A percentile compares a stretch with the other conserved stretches of the same genome.
These are phyloP conservation scores for Hesperia comma DNA, from an alignment of 2,888 invertebrate species.

Conservation along the genomic window DNA sequence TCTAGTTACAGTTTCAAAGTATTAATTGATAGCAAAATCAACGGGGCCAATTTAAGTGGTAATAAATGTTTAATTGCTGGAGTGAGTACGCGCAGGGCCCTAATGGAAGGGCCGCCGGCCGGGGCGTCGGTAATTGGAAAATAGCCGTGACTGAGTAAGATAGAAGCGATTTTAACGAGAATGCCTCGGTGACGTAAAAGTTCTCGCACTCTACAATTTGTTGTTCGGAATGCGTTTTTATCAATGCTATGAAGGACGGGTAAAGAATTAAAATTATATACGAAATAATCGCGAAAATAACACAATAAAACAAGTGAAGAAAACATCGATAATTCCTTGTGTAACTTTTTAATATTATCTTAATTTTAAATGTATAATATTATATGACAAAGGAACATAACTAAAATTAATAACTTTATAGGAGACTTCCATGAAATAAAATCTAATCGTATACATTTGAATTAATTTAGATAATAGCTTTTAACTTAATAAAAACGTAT, in stretches of 20 bases:
- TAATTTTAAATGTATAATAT: too few relatives aligned
- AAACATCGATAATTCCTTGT: too few relatives aligned
- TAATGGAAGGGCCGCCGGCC: conserved; percentile 53
- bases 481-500: too few relatives aligned
- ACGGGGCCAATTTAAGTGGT: conserved; percentile 59
- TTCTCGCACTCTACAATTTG: background rate
- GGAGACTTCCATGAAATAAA: too few relatives aligned
- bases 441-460: too few relatives aligned
- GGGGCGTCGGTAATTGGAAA: conserved; percentile 51
- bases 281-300: too few relatives aligned
- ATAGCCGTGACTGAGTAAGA: conserved; percentile 41
- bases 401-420: too few relatives aligned
- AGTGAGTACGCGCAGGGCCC: conserved; percentile 54
- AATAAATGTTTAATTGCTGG: conserved; percentile 61
- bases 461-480: too few relatives aligned
- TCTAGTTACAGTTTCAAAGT: conserved; percentile 13
- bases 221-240: background rate
- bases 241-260: background rate
- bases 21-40: conserved; percentile 42
- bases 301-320: too few relatives aligned
- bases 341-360: too few relatives aligned
- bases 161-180: conserved; percentile 30
- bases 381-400: too few relatives aligned
- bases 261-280: too few relatives aligned
- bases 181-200: conserved; percentile 10